Conservation (phyloP, 2,113 vertebrate species). For the Furnarius figulus region DNA sequence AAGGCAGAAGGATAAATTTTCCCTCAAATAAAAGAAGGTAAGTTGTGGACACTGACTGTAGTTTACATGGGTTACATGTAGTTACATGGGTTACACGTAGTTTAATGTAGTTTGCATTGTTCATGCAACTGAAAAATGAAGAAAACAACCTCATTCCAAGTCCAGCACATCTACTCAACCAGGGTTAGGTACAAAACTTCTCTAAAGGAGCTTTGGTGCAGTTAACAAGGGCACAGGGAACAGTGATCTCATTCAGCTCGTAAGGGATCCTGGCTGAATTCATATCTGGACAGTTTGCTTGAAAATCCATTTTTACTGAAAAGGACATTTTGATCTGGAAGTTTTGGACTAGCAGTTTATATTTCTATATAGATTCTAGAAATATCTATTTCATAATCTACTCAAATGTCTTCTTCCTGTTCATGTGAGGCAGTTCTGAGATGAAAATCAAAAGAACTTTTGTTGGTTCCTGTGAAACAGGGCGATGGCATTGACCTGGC, state of each 20-base stretch:
- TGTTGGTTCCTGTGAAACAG: neutral
- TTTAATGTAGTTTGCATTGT: too few species aligned
- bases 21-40: neutral
- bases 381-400: neutral
- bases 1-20: neutral
- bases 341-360: neutral
- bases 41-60: neutral
- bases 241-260: neutral
- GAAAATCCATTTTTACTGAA: neutral
- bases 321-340: neutral
- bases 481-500: neutral
- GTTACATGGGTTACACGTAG: too few species aligned
- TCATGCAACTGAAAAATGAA: neutral
- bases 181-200: neutral
- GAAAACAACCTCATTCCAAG: neutral
- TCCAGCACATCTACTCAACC: neutral
- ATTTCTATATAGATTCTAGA: neutral
- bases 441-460: neutral
- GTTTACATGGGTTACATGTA: too few species aligned
- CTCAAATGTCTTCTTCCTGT: neutral
- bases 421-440: neutral
- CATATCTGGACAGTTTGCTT: neutral
- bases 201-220: neutral
- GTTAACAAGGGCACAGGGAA: neutral
- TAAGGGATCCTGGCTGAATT: neutral